Conservation (phyloP, 2,113 vertebrate genomes). For the Psammodynastes pulverulentus region DNA sequence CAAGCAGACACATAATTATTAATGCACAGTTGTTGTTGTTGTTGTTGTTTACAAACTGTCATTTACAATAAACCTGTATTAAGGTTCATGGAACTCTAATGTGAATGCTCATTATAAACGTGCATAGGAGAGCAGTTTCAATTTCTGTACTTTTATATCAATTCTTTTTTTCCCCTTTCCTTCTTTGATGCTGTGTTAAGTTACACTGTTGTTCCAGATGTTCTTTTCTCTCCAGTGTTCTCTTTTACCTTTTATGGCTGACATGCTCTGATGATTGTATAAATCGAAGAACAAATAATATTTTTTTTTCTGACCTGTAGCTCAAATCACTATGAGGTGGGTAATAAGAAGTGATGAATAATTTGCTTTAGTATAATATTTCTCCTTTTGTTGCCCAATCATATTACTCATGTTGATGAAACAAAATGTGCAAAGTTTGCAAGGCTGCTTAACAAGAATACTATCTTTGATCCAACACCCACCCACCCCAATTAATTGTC, state of each 20-base stretch:
- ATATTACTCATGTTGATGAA: background rate
- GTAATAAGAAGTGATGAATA: background rate
- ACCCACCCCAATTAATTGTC: background rate
- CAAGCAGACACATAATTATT: background rate
- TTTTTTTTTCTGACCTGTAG: background rate
- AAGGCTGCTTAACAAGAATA: background rate
- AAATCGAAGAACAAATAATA: slow-evolving; percentile 11
- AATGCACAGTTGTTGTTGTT: background rate
- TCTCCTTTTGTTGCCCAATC: background rate
- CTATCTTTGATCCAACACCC: background rate
- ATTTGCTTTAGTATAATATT: background rate
- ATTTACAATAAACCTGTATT: slow-evolving; percentile 3
- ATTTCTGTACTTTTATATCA: background rate
- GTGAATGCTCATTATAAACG: background rate
- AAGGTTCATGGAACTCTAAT: background rate
- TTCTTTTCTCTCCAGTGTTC: background rate
- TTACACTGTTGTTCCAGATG: slow-evolving; percentile 38
- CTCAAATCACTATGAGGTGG: background rate
- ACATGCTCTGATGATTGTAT: background rate
- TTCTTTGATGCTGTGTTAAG: slow-evolving; percentile 52
- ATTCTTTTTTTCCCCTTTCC: slow-evolving; percentile 35
- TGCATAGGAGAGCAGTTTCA: background rate
- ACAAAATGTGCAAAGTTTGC: background rate
- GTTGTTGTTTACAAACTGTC: background rate
- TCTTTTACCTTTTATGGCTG: background rate